phyloP scores from a whole-genome alignment of 2,797 vertebrate genomes.

The Strix occidentalis region DNA sequence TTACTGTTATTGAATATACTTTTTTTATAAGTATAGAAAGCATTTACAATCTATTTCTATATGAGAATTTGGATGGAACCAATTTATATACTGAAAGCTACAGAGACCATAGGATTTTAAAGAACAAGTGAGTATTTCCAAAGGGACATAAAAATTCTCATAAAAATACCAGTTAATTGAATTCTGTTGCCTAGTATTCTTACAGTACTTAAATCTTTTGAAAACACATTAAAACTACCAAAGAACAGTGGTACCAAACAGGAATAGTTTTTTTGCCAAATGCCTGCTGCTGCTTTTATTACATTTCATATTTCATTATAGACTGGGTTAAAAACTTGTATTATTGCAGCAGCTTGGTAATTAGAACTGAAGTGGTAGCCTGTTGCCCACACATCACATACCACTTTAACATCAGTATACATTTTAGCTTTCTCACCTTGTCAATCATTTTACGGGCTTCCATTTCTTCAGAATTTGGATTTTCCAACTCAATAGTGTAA shows the following conservation, averaged over 20 bases:
- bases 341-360: not conserved
- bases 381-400: not conserved
- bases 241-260: not conserved
- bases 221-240: not conserved
- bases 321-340: not conserved
- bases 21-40: not conserved
- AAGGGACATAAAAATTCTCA: not conserved
- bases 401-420: not conserved
- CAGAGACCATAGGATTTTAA: not conserved
- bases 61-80: not conserved
- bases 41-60: not conserved
- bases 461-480: conserved; percentile 90
- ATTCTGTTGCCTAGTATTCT: not conserved
- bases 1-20: not conserved
- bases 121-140: not conserved
- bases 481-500: conserved; percentile 96
- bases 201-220: not conserved
- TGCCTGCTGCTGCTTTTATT: not conserved
- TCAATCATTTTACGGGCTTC: conserved; percentile 97
- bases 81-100: not conserved
- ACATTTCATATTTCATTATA: not conserved
- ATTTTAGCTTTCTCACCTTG: conserved; percentile 82
- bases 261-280: not conserved
- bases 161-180: not conserved
- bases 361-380: not conserved